phyloP scores from a whole-genome alignment of 2,113 vertebrate genomes.

The Mugil cephalus region DNA sequence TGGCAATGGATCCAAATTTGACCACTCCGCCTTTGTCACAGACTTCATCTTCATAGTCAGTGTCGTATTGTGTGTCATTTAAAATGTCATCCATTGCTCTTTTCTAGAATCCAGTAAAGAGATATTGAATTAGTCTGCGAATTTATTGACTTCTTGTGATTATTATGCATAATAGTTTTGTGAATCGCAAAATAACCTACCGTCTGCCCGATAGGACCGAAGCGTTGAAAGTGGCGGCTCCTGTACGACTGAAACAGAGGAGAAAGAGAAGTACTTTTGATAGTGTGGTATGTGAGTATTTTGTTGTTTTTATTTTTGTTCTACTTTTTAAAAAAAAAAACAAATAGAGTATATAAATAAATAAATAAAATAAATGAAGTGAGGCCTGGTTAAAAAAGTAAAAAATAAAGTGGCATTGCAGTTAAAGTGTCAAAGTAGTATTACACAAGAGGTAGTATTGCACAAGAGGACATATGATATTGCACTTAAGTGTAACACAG shows the following conservation, averaged over 20 bases:
- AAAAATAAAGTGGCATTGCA: too few species aligned
- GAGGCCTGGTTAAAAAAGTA: too few species aligned
- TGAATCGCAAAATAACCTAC: conserved; percentile 23
- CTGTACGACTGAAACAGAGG: background rate
- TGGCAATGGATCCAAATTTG: conserved; percentile 70
- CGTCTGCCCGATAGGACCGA: background rate
- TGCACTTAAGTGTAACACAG: too few species aligned
- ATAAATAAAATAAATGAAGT: too few species aligned
- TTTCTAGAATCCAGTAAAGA: conserved; percentile 17
- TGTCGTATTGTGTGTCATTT: background rate
- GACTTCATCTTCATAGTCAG: conserved; percentile 23
- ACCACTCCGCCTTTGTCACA: conserved; percentile 80
- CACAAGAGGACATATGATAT: too few species aligned
- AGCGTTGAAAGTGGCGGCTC: background rate
- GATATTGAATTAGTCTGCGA: background rate
- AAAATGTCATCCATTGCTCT: conserved; percentile 29
- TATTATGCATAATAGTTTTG: background rate
- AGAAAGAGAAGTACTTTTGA: background rate
- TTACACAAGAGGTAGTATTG: too few species aligned
- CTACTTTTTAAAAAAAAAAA: background rate
- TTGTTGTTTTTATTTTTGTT: conserved; percentile 7
- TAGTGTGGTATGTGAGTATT: background rate
- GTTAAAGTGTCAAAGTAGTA: too few species aligned
- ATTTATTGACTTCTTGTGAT: background rate
- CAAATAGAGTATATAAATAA: too few species aligned